Conservation (phyloP, 2,113 vertebrate genomes). For the Beaufortia kweichowensis region DNA sequence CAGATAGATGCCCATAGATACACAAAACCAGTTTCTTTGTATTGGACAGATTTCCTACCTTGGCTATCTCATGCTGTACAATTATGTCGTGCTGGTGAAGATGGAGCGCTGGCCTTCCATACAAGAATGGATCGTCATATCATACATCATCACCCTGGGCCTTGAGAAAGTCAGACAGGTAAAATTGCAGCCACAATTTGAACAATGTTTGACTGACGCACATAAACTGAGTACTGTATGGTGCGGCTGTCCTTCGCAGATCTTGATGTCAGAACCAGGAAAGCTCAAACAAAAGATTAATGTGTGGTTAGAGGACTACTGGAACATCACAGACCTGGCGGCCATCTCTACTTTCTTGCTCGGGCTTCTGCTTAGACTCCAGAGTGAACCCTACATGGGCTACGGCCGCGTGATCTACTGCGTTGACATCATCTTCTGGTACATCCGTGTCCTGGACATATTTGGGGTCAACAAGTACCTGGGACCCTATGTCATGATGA, state of each 20-base stretch:
- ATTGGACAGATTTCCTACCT: constrained; percentile 88
- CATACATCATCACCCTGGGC: constrained; percentile 91
- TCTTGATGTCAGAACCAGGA: constrained; percentile 97
- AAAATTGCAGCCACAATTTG: constrained; percentile 28
- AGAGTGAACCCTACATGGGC: constrained; percentile 93
- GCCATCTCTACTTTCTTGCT: constrained; percentile 90
- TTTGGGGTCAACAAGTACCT: constrained; percentile 99
- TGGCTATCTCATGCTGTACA: constrained; percentile 91
- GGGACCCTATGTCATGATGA: constrained; percentile 99
- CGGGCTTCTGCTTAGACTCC: constrained; percentile 87
- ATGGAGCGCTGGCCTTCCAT: constrained; percentile 93
- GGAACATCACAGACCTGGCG: constrained; percentile 95
- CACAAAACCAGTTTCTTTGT: neutral
- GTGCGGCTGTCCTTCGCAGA: constrained; percentile 69
- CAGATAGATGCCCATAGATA: neutral
- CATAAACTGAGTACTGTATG: constrained; percentile 8
- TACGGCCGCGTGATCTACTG: constrained; percentile 97
- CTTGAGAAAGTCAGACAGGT: constrained; percentile 96
- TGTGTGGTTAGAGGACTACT: constrained; percentile 97
- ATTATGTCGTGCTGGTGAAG: constrained; percentile 95
- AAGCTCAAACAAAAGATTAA: constrained; percentile 97
- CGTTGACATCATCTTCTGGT: constrained; percentile 99
- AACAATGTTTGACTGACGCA: neutral
- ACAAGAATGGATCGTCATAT: constrained; percentile 94
- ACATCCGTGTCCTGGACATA: constrained; percentile 96